phyloP scores from a whole-genome alignment of 2,888 invertebrate species.

The Caenorhabditis virilis region DNA sequence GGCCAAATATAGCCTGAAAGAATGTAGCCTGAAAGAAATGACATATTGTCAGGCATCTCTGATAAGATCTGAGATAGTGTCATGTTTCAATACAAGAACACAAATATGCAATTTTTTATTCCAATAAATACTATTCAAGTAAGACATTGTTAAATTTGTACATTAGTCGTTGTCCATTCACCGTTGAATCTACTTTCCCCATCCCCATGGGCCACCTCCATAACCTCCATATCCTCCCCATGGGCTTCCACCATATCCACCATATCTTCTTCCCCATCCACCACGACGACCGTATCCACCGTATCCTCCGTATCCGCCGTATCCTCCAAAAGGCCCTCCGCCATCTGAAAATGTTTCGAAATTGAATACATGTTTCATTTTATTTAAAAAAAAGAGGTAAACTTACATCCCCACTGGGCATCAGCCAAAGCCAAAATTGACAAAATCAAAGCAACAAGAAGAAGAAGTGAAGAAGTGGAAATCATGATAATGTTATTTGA shows the following conservation, averaged over 20 bases:
- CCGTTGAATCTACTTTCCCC: not conserved
- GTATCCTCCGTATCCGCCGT: not conserved
- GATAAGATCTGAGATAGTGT: too few species aligned
- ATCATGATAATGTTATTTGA: not conserved
- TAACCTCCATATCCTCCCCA: constrained; percentile 1
- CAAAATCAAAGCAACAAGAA: not conserved
- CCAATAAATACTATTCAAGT: too few species aligned
- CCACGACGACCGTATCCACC: constrained; percentile 2
- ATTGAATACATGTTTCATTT: not conserved
- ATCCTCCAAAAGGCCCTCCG: not conserved
- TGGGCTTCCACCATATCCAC: constrained; percentile 1
- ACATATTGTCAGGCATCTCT: too few species aligned
- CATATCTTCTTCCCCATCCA: constrained; percentile 1
- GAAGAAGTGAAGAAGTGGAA: not conserved
- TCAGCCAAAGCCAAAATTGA: not conserved
- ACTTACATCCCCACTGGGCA: not conserved
- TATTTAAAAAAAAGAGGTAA: too few species aligned
- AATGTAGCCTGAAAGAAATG: too few species aligned
- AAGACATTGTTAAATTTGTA: too few species aligned
- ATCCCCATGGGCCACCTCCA: not conserved
- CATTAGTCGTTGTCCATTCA: too few species aligned
- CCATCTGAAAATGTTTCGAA: not conserved
- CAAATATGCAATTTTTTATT: too few species aligned
- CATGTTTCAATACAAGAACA: too few species aligned
- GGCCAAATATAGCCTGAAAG: too few species aligned